These are phyloP conservation scores for Leptothorax acervorum DNA, from an alignment of 2,888 invertebrate species.

Conservation along the genomic window DNA sequence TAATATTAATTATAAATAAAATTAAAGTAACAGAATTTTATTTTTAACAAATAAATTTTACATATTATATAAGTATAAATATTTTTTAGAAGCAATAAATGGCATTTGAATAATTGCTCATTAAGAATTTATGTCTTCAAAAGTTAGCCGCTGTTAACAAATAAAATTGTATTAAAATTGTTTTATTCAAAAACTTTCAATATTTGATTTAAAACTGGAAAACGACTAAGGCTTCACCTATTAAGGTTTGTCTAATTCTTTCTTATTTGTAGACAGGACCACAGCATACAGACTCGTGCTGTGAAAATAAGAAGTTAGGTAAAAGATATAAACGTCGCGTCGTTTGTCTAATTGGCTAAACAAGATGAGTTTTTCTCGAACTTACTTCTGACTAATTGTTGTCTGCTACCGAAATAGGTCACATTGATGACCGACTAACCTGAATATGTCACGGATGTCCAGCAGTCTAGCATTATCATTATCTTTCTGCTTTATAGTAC, in stretches of 20 bases:
- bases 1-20: not conserved
- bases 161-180: not conserved
- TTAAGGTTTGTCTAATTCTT: not conserved
- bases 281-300: not conserved
- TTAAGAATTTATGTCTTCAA: not conserved
- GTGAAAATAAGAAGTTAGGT: not conserved
- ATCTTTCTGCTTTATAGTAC: conserved; percentile 36
- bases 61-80: not conserved
- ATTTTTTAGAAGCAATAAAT: not conserved
- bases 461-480: conserved; percentile 57
- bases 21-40: not conserved
- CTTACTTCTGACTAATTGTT: conserved; percentile 80
- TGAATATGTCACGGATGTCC: conserved; percentile 65
- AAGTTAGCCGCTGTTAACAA: not conserved
- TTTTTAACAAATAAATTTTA: not conserved
- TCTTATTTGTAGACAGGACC: not conserved
- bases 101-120: not conserved
- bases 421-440: conserved; percentile 83
- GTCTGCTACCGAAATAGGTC: conserved; percentile 78
- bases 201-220: not conserved
- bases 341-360: not conserved
- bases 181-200: not conserved
- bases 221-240: not conserved
- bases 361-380: not conserved
- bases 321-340: conserved; percentile 37